Evolutionary conservation across 2,888 invertebrate species (phyloP).

Genomic region (Phragmatobia fuliginosa): DNA sequence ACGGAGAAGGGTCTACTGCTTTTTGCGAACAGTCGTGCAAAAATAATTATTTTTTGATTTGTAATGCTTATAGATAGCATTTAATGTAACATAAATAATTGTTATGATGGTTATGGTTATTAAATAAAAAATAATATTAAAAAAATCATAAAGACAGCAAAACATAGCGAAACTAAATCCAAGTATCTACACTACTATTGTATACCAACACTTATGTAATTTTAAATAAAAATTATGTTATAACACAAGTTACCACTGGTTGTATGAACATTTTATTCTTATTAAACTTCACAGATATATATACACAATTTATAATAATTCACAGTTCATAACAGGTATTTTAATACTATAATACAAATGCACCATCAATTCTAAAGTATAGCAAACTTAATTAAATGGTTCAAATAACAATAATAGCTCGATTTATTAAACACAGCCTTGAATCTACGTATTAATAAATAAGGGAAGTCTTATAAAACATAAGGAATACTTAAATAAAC

Average conservation of each 20-base stretch:
- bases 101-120: not conserved
- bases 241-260: slow-evolving; percentile 8
- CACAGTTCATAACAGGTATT: slow-evolving; percentile 38
- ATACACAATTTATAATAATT: slow-evolving; percentile 40
- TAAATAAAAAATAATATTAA: not conserved
- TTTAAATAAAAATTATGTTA: slow-evolving; percentile 12
- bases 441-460: slow-evolving; percentile 21
- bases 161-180: not conserved
- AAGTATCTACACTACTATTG: too few relatives aligned
- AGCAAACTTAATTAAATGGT: slow-evolving; percentile 41
- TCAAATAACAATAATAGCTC: slow-evolving; percentile 34
- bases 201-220: too few relatives aligned
- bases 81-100: not conserved
- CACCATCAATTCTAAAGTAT: slow-evolving; percentile 60
- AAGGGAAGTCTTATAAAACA: not conserved
- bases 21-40: too few relatives aligned
- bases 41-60: too few relatives aligned
- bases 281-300: slow-evolving; percentile 23
- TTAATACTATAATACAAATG: slow-evolving; percentile 56
- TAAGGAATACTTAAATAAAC: slow-evolving; percentile 6
- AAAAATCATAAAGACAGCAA: too few relatives aligned
- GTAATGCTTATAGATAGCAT: not conserved
- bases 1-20: too few relatives aligned
- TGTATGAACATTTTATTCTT: slow-evolving; percentile 26
- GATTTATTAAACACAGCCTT: slow-evolving; percentile 46